phyloP scores from a whole-genome alignment of 2,797 vertebrate genomes.

The Sebastes taczanowskii region DNA sequence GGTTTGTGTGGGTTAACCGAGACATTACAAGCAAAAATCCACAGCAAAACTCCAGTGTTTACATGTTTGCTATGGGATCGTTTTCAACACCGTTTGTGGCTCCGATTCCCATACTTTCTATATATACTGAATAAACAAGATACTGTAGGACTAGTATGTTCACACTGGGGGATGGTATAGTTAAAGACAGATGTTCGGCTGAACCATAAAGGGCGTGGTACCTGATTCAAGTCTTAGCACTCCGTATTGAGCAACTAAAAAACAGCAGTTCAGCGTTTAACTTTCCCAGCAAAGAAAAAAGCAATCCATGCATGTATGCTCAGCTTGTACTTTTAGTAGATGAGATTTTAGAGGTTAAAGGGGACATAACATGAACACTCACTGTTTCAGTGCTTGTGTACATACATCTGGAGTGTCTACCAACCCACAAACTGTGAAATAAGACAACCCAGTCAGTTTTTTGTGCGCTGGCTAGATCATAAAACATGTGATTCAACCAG shows the following conservation, averaged over 20 bases:
- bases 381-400: neutral
- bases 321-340: neutral
- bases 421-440: neutral
- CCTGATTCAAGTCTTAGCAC: constrained; percentile 38
- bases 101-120: constrained; percentile 58
- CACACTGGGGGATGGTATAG: constrained; percentile 11
- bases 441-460: neutral
- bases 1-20: constrained; percentile 60
- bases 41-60: constrained; percentile 45
- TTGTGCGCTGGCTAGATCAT: neutral
- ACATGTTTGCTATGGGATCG: constrained; percentile 44
- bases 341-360: neutral
- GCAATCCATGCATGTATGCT: neutral
- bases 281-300: neutral
- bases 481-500: neutral
- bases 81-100: constrained; percentile 40
- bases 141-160: constrained; percentile 8
- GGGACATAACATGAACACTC: neutral
- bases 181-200: constrained; percentile 69
- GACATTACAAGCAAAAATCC: constrained; percentile 47
- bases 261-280: constrained; percentile 10
- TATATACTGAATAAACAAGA: constrained; percentile 54
- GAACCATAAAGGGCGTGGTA: constrained; percentile 62
- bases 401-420: neutral
- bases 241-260: constrained; percentile 60